Conservation (phyloP, 35 echinoderm and acorn worm species). For the Anneissia japonica region DNA sequence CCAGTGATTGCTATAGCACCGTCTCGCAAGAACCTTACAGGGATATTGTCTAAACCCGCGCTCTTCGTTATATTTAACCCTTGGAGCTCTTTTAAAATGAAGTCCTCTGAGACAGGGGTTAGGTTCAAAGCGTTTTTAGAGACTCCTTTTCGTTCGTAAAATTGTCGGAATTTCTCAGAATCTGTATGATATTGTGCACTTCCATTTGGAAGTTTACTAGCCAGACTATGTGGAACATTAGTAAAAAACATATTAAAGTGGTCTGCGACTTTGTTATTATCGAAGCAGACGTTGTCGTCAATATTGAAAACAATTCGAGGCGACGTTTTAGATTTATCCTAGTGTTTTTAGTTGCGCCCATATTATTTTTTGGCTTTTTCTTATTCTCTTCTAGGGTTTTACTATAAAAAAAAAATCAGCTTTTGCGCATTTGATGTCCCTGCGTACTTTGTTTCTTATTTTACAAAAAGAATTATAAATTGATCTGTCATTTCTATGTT, state of each 20-base stretch:
- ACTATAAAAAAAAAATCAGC: neutral
- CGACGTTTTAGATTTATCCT: neutral
- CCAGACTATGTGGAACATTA: neutral
- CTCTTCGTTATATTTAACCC: neutral
- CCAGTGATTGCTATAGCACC: neutral
- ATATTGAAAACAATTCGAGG: neutral
- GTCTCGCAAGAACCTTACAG: conserved; percentile 4
- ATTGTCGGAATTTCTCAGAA: neutral
- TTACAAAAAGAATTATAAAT: neutral
- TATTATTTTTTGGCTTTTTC: neutral
- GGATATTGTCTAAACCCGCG: conserved; percentile 15
- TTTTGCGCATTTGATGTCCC: neutral
- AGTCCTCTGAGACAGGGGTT: neutral
- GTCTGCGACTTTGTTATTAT: neutral
- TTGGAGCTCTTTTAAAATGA: neutral
- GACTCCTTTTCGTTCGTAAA: neutral
- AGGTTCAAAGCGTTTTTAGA: neutral
- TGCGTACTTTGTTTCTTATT: neutral
- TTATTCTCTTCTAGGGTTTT: neutral
- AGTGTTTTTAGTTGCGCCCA: neutral
- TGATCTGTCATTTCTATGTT: neutral
- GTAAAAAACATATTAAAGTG: neutral
- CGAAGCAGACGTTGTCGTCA: neutral
- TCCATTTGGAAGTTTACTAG: neutral
- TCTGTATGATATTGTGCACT: neutral